Evolutionary conservation across 2,888 invertebrate genomes (phyloP), one percentile per base, ranked within the genome.

Genomic region (Dysmachus trigonus): DNA sequence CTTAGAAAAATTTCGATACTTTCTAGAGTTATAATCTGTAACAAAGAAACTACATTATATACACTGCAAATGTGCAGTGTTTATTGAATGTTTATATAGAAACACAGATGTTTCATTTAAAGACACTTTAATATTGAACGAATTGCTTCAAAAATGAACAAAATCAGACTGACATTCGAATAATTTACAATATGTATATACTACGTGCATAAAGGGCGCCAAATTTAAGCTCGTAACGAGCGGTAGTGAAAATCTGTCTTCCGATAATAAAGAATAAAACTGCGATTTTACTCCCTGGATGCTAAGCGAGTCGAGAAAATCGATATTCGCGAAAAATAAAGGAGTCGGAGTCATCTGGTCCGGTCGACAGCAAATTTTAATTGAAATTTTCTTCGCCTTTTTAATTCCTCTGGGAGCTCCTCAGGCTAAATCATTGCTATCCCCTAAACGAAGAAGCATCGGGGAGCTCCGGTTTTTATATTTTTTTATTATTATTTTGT

Each of bases 321-420:
- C 62, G 27, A 62, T 62, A 62, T 22, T 22, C 10, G 62, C 22
- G 22, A 8, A 62, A 62, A 18, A 22, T 27, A 41, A 22, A n/a
- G n/a, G 22, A 38, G 10, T 76, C 15, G n/a, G n/a, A 76, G 35
- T 38, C 76, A 76, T 35, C 18, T 35, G 22, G 38, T 35, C 35
- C 76, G 10, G 35, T 76, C 76, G 22, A 38, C 38, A 38, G 38
- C 0, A 76, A 76, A 33, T 38, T 38, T 38, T 76, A 76, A 76
- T 76, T 76, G 76, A 76, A 76, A 76, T 35, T 76, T 76, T 76
- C 33, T 13, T 22, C 76, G n/a, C 76, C 38, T 35, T 76, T 76
- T 76, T 76, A 76, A 76, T 22, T 38, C 76, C 38, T 18, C 22
- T 27, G 22, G 35, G 35, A 35, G 13, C 76, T 35, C 22, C 74